Base-by-base conservation (phyloP, 2,888 invertebrate species). In the Melolontha melolontha region DNA sequence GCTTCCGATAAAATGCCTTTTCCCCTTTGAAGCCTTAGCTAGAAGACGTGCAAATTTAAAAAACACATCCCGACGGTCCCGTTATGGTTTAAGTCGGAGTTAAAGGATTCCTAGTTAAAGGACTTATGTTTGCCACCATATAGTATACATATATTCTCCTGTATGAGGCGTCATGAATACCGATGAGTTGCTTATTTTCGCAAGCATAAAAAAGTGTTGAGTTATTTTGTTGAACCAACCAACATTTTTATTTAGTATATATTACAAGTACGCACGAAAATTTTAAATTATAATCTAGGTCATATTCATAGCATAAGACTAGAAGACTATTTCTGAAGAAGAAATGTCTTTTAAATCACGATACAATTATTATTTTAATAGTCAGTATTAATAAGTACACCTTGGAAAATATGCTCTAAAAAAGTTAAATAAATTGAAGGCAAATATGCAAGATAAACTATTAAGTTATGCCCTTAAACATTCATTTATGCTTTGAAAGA, bases 1-100 rank as follows among this genome's bases (percentile, higher is more conserved):
- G 79, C 76, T 75, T 79, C 74, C 77, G 78, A 79, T 79, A 79
- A 80, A 79, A 76, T 73, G 78, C 73, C 44, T 75, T 76, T 74
- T 73, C 75, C 75, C 76, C 75, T 72, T 76, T 75, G 75, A 75
- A 71, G 75, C 75, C 75, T 74, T 76, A 75, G 74, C 71, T 72
- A 73, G 69, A 75, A 73, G 77, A 78, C 78, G 79, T 79, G 79
- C 76, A 75, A 77, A 77, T 78, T 78, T 78, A 70, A 72, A 68
- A 70, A 76, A 67, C 59, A 49, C 39, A 67, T 64, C 69, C 71
- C 71, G 29, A 14, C 63, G 68, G 71, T 29, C 67, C 67, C 59
- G 67, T 71, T 64, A 66, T 34, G 67, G 54, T 66, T 66, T 66
- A 62, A 66, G 52, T 62, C 59, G 49, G 59, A 66, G 59, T 57